These are phyloP conservation scores for Callitettix versicolor DNA, from an alignment of 1,140 invertebrate genomes.

Conservation along the genomic window DNA sequence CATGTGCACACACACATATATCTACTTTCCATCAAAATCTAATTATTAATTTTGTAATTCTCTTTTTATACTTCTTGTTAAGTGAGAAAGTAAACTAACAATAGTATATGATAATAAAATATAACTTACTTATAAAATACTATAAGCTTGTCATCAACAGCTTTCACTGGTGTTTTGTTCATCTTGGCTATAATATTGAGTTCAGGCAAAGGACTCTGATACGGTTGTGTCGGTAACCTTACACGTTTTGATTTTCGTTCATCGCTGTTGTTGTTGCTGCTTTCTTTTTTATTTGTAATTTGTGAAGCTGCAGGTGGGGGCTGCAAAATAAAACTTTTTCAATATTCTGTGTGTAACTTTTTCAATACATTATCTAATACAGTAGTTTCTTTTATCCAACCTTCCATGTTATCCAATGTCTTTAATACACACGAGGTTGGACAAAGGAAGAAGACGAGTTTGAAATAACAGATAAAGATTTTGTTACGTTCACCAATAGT, in stretches of 20 bases:
- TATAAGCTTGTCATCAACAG: constrained; percentile 69
- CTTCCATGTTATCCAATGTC: too few relatives aligned
- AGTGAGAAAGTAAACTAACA: too few relatives aligned
- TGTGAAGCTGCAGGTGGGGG: neutral
- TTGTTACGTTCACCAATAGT: too few relatives aligned
- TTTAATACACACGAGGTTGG: too few relatives aligned
- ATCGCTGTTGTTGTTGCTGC: constrained; percentile 27
- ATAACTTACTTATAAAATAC: constrained; percentile 65
- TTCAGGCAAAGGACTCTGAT: constrained; percentile 70
- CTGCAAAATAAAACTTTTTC: constrained; percentile 3
- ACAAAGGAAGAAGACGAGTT: too few relatives aligned
- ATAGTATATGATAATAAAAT: constrained; percentile 5
- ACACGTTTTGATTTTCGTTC: constrained; percentile 43
- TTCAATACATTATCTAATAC: neutral
- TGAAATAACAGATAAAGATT: too few relatives aligned
- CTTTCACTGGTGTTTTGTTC: constrained; percentile 45
- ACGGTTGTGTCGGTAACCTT: constrained; percentile 57
- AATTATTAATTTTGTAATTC: too few relatives aligned
- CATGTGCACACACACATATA: too few relatives aligned
- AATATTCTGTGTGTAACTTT: neutral
- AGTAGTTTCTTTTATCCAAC: too few relatives aligned
- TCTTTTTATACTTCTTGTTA: too few relatives aligned
- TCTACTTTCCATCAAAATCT: too few relatives aligned
- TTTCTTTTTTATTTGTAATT: constrained; percentile 10
- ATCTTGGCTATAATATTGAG: constrained; percentile 61